Percentiles rank a stretch among this genome's conserved stretches.
Conservation (phyloP, 2,888 invertebrate genomes). For the Pachymerium ferrugineum region DNA sequence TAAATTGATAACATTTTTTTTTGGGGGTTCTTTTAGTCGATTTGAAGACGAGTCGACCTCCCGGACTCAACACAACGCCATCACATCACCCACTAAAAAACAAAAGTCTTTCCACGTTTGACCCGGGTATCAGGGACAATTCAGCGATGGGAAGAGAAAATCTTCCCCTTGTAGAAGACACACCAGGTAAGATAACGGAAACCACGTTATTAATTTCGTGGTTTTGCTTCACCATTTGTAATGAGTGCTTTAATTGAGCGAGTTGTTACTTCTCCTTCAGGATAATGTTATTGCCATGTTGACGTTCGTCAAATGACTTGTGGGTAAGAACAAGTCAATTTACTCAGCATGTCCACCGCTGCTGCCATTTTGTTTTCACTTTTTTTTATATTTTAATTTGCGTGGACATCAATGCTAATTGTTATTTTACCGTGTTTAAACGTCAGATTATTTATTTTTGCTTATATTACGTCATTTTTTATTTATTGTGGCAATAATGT, state of each 20-base stretch:
- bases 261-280: conserved; percentile 1
- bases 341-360: conserved; percentile 10
- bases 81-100: conserved; percentile 31
- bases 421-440: too few relatives aligned
- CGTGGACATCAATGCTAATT: neutral
- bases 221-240: too few relatives aligned
- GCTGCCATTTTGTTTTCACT: neutral
- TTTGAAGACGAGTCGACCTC: neutral
- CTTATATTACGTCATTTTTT: neutral
- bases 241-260: neutral
- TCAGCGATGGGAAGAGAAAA: neutral
- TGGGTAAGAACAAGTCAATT: conserved; percentile 20
- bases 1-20: neutral
- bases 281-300: neutral
- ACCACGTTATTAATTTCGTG: neutral
- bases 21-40: neutral
- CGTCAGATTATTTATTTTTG: too few relatives aligned
- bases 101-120: conserved; percentile 38
- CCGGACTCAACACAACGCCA: neutral
- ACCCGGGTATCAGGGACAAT: neutral
- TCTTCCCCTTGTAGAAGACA: neutral
- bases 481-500: neutral
- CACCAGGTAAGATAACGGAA: neutral
- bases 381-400: too few relatives aligned
- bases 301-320: conserved; percentile 11